phyloP scores from a whole-genome alignment of 2,888 invertebrate species.

The Timema podura region DNA sequence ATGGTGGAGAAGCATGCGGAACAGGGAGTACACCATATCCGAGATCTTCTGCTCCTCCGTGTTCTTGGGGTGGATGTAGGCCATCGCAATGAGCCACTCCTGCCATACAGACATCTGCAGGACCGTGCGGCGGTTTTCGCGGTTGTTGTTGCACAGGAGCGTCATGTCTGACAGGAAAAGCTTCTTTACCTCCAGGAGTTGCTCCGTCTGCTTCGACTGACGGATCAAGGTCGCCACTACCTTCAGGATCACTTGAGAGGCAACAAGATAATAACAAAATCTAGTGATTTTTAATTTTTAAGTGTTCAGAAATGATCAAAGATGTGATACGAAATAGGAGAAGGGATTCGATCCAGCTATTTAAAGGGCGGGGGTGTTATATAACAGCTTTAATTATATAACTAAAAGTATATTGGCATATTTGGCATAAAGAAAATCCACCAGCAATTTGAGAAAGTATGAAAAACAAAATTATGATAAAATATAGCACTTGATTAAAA shows the following conservation, averaged over 20 bases:
- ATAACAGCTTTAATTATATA: too few species aligned
- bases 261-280: constrained; percentile 18
- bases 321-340: constrained; percentile 14
- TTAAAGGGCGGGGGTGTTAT: too few species aligned
- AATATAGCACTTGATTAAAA: too few species aligned
- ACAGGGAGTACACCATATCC: constrained; percentile 96
- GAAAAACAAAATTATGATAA: too few species aligned
- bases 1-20: constrained; percentile 96
- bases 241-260: constrained; percentile 86
- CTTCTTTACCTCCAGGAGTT: constrained; percentile 88
- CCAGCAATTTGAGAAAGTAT: too few species aligned
- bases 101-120: constrained; percentile 99
- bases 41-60: constrained; percentile 94
- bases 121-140: constrained; percentile 95
- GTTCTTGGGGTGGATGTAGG: constrained; percentile 95
- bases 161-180: constrained; percentile 98
- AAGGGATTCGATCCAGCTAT: not conserved
- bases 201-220: constrained; percentile 92
- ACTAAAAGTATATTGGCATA: too few species aligned
- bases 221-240: constrained; percentile 95
- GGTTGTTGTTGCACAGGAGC: constrained; percentile 92
- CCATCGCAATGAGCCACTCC: constrained; percentile 98
- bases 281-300: not conserved
- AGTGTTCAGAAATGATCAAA: not conserved
- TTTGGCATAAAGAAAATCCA: too few species aligned